Conservation (phyloP, 2,797 vertebrate genomes). For the Melanotaenia nigrans region DNA sequence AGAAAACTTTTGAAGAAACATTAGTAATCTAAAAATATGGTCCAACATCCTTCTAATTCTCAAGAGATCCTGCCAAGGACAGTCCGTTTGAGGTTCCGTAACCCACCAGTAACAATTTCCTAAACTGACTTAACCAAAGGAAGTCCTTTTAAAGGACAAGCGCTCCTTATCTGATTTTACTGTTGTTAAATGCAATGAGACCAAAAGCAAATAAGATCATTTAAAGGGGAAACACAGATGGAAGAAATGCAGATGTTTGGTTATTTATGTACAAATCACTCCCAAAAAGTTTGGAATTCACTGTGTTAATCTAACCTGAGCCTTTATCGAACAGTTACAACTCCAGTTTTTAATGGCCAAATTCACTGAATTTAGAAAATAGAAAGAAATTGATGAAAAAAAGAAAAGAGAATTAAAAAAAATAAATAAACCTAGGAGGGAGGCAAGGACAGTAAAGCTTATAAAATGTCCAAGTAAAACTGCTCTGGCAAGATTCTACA, state of each 20-base stretch:
- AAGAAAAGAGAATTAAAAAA: background rate
- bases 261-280: background rate
- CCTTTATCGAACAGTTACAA: too few species aligned
- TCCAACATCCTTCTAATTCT: constrained; percentile 28
- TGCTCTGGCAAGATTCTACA: too few species aligned
- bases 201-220: constrained; percentile 31
- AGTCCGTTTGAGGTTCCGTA: constrained; percentile 39
- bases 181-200: constrained; percentile 28
- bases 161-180: constrained; percentile 16
- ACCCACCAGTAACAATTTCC: constrained; percentile 58
- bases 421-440: too few species aligned
- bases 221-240: constrained; percentile 3
- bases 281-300: background rate
- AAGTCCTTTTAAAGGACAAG: constrained; percentile 27
- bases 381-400: background rate
- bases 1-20: background rate
- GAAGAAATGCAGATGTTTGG: background rate
- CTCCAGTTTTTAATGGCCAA: too few species aligned
- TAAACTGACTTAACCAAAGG: constrained; percentile 23
- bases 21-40: background rate
- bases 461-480: too few species aligned
- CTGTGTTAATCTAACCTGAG: background rate
- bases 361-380: too few species aligned
- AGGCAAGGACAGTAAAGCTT: too few species aligned
- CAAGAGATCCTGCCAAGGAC: constrained; percentile 23